Percentiles rank a stretch among this genome's conserved stretches.
These are phyloP conservation scores for Zeugodacus cucurbitae DNA, from an alignment of 1,140 invertebrate species.

Conservation along the genomic window DNA sequence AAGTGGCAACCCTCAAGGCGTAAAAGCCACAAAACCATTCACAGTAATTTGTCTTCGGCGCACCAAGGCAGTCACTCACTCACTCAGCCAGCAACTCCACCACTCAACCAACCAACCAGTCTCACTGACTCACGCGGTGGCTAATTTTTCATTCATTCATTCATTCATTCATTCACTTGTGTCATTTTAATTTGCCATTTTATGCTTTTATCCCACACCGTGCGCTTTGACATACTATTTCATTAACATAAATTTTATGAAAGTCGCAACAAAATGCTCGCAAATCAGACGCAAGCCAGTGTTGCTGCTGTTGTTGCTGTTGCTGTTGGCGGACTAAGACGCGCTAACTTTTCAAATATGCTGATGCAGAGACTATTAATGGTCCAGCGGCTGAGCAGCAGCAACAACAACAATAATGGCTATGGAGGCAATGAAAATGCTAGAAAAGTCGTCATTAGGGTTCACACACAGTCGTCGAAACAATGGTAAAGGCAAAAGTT, in stretches of 20 bases:
- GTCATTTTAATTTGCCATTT: constrained; percentile 26
- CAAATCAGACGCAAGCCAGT: not conserved
- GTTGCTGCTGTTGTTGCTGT: not conserved
- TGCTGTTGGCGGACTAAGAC: constrained; percentile 3
- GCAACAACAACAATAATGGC: not conserved
- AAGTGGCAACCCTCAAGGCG: not conserved
- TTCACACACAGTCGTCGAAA: not conserved
- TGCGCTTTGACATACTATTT: not conserved
- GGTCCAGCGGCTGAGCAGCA: not conserved
- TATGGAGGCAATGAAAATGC: not conserved
- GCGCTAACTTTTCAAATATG: constrained; percentile 27
- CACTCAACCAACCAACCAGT: no score
- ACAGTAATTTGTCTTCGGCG: constrained; percentile 1
- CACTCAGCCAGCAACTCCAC: no score
- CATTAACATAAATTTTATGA: constrained; percentile 20
- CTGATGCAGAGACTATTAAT: not conserved
- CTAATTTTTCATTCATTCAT: not conserved
- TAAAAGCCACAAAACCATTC: not conserved
- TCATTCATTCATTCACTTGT: not conserved
- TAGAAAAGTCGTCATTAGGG: not conserved
- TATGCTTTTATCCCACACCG: constrained; percentile 27
- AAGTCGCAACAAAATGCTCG: not conserved
- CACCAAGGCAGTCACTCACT: not conserved
- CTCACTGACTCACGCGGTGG: no score
- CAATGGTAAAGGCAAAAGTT: not conserved